Evolutionary conservation across 1,140 invertebrate genomes (phyloP), one percentile per base, ranked within the genome.

Genomic region (Mesaphorura yosii): DNA sequence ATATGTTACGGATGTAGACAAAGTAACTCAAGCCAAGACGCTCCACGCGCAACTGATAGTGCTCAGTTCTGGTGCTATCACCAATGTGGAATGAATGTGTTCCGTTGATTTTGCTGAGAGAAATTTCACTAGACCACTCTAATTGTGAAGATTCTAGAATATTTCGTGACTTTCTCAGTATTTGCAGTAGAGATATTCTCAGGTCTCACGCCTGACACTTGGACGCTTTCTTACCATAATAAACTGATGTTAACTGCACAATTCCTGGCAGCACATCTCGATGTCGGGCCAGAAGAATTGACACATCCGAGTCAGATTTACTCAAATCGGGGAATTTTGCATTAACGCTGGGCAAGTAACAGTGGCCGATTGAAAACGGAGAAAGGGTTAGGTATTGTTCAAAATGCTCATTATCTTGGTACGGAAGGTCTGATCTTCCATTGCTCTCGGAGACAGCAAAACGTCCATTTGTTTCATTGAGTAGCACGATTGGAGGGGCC

Each of bases 11-110:
- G 27, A 84, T 69, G 29, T 66, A 72, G 17, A 84, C 68, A 53
- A 54, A 52, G 46, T 59, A 73, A 2, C 76, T 77, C 53, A 76
- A 73, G 48, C 75, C 74, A 29, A 55, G 31, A 53, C 40, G 70
- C 51, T 76, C 68, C 48, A 84, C 75, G 3, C 75, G 73, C 2
- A 88, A 69, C 68, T 83, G 85, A 0, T 87, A 73, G 65, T 87
- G 82, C 2, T 78, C 77, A 58, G 75, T 48, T 19, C 5, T 4
- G 12, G 14, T 4, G 5, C 4, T 71, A 34, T 72, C 70, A 1
- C 80, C 81, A 37, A 88, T 68, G 57, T 80, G 78, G 2, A 53
- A 25, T 1, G 54, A 41, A 51, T 82, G 78, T 51, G 72, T 65
- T 34, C n/a, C n/a, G 31, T 5, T 67, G 61, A 25, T 62, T 64